A percentile compares a stretch with the other conserved stretches of the same genome.
These are phyloP conservation scores for Taeniopygia guttata DNA, from an alignment of 2,797 vertebrate species.

Conservation along the genomic window DNA sequence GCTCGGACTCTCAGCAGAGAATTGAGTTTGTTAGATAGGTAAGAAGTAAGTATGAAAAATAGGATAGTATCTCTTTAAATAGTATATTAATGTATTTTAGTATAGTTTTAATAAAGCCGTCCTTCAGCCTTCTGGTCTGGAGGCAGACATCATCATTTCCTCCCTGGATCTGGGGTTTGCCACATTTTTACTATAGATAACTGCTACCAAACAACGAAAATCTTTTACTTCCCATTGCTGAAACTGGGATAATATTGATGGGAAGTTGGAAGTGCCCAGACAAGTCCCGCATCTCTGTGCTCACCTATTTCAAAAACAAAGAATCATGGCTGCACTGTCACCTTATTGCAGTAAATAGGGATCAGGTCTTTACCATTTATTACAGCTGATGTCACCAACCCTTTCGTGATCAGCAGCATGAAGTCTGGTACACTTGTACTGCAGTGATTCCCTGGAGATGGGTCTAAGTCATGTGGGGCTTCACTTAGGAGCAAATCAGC, in stretches of 20 bases:
- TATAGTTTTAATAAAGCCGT: too few relatives aligned
- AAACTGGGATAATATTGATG: background rate
- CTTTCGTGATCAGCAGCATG: background rate
- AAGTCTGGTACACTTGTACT: background rate
- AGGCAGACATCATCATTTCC: too few relatives aligned
- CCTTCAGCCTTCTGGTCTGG: too few relatives aligned
- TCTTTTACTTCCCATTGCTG: background rate
- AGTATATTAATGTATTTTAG: too few relatives aligned
- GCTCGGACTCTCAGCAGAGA: too few relatives aligned
- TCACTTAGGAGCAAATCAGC: background rate
- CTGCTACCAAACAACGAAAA: background rate
- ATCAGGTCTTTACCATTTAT: background rate
- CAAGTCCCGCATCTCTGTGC: background rate
- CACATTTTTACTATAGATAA: background rate
- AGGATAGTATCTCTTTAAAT: too few relatives aligned
- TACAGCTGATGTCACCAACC: background rate
- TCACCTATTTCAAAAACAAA: background rate
- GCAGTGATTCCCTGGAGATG: background rate
- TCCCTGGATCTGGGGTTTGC: too few relatives aligned
- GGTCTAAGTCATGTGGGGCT: background rate
- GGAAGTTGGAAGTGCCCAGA: background rate
- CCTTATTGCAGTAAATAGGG: background rate
- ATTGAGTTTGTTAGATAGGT: too few relatives aligned
- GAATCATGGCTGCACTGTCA: background rate
- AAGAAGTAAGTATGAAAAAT: too few relatives aligned